Percentiles rank a stretch among this genome's conserved stretches.
These are phyloP conservation scores for Platyscapa corneri DNA, from an alignment of 1,140 invertebrate genomes.

Conservation along the genomic window DNA sequence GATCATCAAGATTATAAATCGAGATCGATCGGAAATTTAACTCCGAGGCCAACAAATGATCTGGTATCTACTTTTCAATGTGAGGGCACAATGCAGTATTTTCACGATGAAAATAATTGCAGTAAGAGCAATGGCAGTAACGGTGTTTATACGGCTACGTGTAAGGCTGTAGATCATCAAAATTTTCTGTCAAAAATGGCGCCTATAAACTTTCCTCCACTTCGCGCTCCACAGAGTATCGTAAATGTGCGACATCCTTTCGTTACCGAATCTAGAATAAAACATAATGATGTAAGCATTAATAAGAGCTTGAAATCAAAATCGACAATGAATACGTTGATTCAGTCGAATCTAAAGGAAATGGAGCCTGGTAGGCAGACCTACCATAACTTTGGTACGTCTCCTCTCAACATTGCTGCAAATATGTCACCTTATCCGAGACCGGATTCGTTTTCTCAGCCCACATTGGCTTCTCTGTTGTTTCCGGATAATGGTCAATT, in stretches of 20 bases:
- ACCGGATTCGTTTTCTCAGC: conserved; percentile 60
- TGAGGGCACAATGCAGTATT: conserved; percentile 25
- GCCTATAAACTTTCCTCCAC: conserved; percentile 63
- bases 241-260: conserved; percentile 64
- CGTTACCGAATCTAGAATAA: conserved; percentile 61
- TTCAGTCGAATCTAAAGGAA: conserved; percentile 54
- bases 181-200: conserved; percentile 56
- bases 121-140: conserved; percentile 38
- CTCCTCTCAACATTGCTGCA: conserved; percentile 55
- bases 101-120: conserved; percentile 38
- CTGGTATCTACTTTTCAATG: conserved; percentile 13
- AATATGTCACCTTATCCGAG: conserved; percentile 61
- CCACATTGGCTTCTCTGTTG: conserved; percentile 59
- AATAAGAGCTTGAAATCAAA: conserved; percentile 49
- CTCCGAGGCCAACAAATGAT: conserved; percentile 31
- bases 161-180: conserved; percentile 61
- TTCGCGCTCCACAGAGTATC: conserved; percentile 64
- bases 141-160: conserved; percentile 45
- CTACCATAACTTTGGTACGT: conserved; percentile 59
- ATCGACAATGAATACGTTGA: conserved; percentile 53
- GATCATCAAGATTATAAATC: conserved; percentile 59
- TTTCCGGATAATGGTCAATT: conserved; percentile 63
- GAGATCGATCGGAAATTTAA: conserved; percentile 39
- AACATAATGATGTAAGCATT: conserved; percentile 53
- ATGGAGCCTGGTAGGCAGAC: conserved; percentile 55